Conservation (phyloP, 2,888 invertebrate genomes). For the Tetragonisca angustula region DNA sequence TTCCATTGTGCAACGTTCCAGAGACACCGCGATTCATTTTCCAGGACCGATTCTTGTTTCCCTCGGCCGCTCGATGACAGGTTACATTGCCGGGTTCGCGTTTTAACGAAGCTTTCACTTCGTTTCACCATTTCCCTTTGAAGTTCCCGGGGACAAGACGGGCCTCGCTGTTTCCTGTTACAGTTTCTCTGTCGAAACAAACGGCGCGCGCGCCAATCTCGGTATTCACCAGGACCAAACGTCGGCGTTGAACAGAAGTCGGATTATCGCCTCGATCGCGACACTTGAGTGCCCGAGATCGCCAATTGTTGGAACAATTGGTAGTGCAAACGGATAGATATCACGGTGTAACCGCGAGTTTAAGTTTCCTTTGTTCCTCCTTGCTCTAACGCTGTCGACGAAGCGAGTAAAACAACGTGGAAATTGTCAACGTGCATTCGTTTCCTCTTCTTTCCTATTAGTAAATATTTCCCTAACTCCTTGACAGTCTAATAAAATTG, state of each 20-base stretch:
- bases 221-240: constrained; percentile 30
- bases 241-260: constrained; percentile 32
- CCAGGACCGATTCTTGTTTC: constrained; percentile 30
- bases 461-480: not conserved
- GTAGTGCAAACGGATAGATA: constrained; percentile 47
- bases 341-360: constrained; percentile 35
- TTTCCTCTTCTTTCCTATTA: not conserved
- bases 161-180: constrained; percentile 42
- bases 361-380: constrained; percentile 33
- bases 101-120: constrained; percentile 46
- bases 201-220: not conserved
- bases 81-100: constrained; percentile 45
- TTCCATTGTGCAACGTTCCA: not conserved
- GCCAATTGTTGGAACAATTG: constrained; percentile 45
- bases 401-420: not conserved
- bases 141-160: constrained; percentile 34
- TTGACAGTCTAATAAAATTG: no score
- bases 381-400: not conserved
- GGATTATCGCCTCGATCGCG: constrained; percentile 59
- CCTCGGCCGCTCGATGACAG: constrained; percentile 25
- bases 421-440: no score
- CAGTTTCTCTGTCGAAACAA: constrained; percentile 34
- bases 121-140: constrained; percentile 43
- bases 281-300: constrained; percentile 26
- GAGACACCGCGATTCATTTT: constrained; percentile 10